Base-by-base conservation (phyloP, 2,888 invertebrate genomes). In the Lumbricus terrestris region DNA sequence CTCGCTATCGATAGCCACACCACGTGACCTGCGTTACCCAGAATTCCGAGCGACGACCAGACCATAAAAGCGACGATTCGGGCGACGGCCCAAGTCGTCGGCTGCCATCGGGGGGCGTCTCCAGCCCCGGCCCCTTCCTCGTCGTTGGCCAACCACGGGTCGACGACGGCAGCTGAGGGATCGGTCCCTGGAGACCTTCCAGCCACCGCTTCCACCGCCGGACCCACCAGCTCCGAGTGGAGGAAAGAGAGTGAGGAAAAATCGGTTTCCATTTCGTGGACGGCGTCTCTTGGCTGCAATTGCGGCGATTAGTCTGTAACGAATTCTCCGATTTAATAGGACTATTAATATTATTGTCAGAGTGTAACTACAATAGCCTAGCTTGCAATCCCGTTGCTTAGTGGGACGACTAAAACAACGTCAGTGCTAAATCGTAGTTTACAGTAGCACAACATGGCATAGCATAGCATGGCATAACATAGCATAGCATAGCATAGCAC, bases 21-120 rank as follows among this genome's bases (percentile, higher is more conserved):
- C 85, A 85, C 85, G 85, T 85, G 85, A 85, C 85, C 37, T 34
- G 37, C 37, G 85, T 85, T 85, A 35, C 85, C 85, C 85, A 85
- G 34, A 85, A 85, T 85, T 5, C 85, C 85, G 35, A 85, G 85
- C 85, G 34, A 35, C 85, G 85, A 35, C 85, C 85, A 85, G 5
- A 33, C 85, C 35, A 85, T 35, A 35, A 85, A 37, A 34, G 85
- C 37, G 18, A 16, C 37, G 85, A 85, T 85, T 85, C 16, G 34
- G 85, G 35, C 85, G 35, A 85, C 5, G 37, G 85, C 15, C 85
- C 85, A 85, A 2, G 85, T 85, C 35, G 85, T n/a, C n/a, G n/a
- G n/a, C n/a, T n/a, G 23, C 85, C 34, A 85, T 23, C 16, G 85
- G 35, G 35, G 35, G 85, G 85, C 34, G 35, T 37, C 85, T 85